Percentiles rank a stretch among this genome's conserved stretches.
phyloP scores from a whole-genome alignment of 2,113 vertebrate species.

The Smithornis capensis region DNA sequence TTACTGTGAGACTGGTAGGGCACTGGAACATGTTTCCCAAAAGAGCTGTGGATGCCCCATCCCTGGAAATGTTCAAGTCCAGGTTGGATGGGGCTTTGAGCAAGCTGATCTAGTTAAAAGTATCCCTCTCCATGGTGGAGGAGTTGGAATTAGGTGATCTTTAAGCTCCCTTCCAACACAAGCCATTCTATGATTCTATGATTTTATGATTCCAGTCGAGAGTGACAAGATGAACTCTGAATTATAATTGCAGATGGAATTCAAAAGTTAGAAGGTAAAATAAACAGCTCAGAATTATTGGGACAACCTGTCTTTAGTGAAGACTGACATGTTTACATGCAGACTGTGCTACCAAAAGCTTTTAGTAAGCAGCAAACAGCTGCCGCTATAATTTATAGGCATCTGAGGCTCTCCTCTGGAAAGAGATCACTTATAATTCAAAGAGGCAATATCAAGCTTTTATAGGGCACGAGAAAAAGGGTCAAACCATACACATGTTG shows the following conservation, averaged over 20 bases:
- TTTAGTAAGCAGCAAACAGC: neutral
- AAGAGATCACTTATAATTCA: neutral
- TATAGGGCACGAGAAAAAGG: neutral
- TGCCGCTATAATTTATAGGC: neutral
- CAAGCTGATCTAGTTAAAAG: neutral
- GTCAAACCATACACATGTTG: neutral
- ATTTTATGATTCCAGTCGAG: rapidly evolving
- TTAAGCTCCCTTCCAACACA: neutral
- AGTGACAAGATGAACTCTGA: neutral
- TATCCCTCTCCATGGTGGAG: neutral
- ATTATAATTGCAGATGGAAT: neutral
- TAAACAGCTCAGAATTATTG: neutral
- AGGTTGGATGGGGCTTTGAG: neutral
- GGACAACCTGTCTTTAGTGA: neutral
- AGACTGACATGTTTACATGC: neutral
- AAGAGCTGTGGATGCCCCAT: neutral
- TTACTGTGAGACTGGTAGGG: neutral
- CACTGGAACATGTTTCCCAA: neutral
- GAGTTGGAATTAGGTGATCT: neutral
- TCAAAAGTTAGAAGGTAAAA: neutral
- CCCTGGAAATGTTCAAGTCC: neutral
- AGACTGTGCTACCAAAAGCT: neutral
- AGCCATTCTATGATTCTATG: neutral
- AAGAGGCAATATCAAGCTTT: neutral
- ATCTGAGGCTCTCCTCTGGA: neutral